These are phyloP conservation scores for Orcinus orca DNA, from an alignment of 2,113 vertebrate genomes.

Conservation along the genomic window DNA sequence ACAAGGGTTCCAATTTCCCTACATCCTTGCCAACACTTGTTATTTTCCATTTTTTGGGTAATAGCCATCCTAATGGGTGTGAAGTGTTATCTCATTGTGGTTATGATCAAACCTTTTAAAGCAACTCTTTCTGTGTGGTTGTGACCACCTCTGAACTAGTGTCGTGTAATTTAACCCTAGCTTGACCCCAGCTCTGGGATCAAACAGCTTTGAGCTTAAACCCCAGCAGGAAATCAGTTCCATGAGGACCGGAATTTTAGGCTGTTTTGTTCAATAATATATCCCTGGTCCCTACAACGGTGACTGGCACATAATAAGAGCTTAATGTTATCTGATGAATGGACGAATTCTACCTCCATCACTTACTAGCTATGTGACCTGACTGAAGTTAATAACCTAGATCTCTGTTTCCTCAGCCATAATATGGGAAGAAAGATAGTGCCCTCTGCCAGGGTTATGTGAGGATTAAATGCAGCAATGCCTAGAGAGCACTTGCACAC, in stretches of 20 bases:
- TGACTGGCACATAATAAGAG: background rate
- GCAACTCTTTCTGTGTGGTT: background rate
- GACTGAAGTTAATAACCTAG: background rate
- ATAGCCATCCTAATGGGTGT: background rate
- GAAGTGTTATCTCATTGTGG: background rate
- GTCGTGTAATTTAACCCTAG: background rate
- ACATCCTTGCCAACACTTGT: background rate
- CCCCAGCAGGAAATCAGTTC: background rate
- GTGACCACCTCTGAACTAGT: background rate
- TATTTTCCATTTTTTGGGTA: background rate
- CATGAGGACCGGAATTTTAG: background rate
- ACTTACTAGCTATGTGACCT: background rate
- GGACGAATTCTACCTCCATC: background rate
- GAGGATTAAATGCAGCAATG: background rate
- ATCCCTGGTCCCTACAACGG: background rate
- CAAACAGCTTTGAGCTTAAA: background rate
- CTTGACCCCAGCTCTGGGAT: background rate
- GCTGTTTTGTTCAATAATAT: background rate
- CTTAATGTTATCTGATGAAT: background rate
- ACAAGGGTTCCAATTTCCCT: background rate
- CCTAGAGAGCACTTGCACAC: background rate
- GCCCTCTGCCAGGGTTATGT: background rate
- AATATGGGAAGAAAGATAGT: background rate
- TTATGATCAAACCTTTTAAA: slow-evolving; percentile 9
- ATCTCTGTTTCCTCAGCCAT: background rate